Conservation (phyloP, 2,888 invertebrate species). For the Diabrotica balteata region DNA sequence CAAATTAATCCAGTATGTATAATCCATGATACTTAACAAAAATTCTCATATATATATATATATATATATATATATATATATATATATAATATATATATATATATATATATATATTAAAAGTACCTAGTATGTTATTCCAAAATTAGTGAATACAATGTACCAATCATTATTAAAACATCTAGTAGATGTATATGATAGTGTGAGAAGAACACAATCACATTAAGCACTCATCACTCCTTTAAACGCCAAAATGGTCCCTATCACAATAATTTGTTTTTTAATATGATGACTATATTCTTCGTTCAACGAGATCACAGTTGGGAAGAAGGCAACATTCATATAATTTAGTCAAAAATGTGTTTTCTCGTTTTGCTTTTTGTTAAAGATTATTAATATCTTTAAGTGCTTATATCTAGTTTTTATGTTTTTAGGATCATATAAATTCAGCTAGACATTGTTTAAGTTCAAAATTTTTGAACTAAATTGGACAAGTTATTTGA, state of each 20-base stretch:
- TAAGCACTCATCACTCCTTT: conserved; percentile 35
- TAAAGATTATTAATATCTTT: too few species aligned
- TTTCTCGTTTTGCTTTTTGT: too few species aligned
- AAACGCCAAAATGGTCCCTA: conserved; percentile 50
- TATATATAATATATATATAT: neutral
- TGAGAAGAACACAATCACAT: conserved; percentile 36
- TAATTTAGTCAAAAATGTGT: neutral
- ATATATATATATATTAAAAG: neutral
- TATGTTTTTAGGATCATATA: too few species aligned
- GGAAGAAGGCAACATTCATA: conserved; percentile 58
- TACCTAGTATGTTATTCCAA: neutral
- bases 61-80: neutral
- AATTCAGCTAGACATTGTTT: too few species aligned
- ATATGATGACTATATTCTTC: conserved; percentile 46
- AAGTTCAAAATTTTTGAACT: too few species aligned
- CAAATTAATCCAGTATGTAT: neutral
- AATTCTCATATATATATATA: neutral
- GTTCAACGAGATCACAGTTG: conserved; percentile 57
- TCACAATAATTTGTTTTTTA: conserved; percentile 49
- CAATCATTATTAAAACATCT: neutral
- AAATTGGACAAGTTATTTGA: too few species aligned
- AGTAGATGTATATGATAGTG: conserved; percentile 13
- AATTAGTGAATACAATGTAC: neutral
- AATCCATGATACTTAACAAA: too few species aligned
- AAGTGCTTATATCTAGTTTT: too few species aligned